These are phyloP conservation scores for Himantopus leucocephalus DNA, from an alignment of 2,113 vertebrate species.

Conservation along the genomic window DNA sequence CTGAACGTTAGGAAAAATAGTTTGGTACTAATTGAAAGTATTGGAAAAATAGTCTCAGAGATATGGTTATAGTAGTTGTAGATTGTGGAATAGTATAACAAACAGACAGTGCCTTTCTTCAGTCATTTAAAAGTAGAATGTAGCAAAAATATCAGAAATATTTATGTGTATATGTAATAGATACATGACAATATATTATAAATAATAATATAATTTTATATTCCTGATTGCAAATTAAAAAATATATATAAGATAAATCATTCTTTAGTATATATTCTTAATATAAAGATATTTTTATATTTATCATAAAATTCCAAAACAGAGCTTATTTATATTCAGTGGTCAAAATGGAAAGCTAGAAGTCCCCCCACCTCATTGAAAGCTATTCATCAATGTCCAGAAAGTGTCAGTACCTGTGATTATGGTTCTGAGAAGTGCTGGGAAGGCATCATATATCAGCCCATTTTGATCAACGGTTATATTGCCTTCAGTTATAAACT, in stretches of 20 bases:
- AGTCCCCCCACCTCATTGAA: background rate
- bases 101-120: background rate
- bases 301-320: background rate
- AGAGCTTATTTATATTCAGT: background rate
- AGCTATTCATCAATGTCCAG: background rate
- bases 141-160: background rate
- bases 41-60: background rate
- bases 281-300: background rate
- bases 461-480: background rate
- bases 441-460: background rate
- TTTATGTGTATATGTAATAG: background rate
- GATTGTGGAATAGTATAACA: background rate
- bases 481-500: slow-evolving; percentile 22
- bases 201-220: background rate
- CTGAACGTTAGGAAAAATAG: background rate
- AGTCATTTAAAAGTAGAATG: background rate
- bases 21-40: background rate
- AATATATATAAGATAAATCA: background rate
- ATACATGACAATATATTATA: background rate
- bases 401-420: background rate
- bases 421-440: background rate
- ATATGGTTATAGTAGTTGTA: background rate
- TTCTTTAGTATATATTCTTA: background rate
- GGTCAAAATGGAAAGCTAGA: background rate
- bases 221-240: background rate